A percentile compares a stretch with the other conserved stretches of the same genome.
Evolutionary conservation across 2,797 vertebrate genomes (phyloP).

Genomic region (Toxotes lorentzi): DNA sequence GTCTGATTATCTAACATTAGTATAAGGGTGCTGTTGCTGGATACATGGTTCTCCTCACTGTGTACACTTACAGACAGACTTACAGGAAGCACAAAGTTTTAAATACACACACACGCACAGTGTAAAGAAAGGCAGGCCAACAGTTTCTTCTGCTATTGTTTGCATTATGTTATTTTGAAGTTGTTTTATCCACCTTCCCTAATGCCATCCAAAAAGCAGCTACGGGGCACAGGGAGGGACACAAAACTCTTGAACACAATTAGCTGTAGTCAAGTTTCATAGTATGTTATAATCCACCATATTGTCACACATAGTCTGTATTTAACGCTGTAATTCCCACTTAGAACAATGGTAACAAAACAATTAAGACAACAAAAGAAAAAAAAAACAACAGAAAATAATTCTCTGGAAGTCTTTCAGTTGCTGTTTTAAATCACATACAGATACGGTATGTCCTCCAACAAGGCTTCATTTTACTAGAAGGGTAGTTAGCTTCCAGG

Average conservation of each 20-base stretch:
- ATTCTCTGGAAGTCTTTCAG: slow-evolving; percentile 74
- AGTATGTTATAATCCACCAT: slow-evolving; percentile 77
- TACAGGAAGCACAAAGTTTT: slow-evolving; percentile 48
- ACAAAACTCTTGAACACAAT: slow-evolving; percentile 70
- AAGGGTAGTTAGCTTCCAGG: slow-evolving; percentile 46
- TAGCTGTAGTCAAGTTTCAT: slow-evolving; percentile 59
- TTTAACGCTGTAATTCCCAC: slow-evolving; percentile 78
- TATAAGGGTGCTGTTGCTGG: slow-evolving; percentile 48
- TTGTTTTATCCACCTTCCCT: slow-evolving; percentile 36
- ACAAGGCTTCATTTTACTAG: slow-evolving; percentile 54
- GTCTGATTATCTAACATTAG: slow-evolving; percentile 66
- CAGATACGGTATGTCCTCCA: slow-evolving; percentile 67
- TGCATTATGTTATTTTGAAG: slow-evolving; percentile 38
- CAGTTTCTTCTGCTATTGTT: slow-evolving; percentile 53
- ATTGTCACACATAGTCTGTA: slow-evolving; percentile 74
- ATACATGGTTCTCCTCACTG: slow-evolving; percentile 52
- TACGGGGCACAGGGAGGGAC: slow-evolving; percentile 69
- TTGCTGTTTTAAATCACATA: slow-evolving; percentile 72
- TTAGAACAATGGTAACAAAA: slow-evolving; percentile 82
- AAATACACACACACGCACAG: slow-evolving; percentile 44
- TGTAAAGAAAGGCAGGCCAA: slow-evolving; percentile 49
- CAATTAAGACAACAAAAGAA: slow-evolving; percentile 74
- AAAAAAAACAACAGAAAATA: slow-evolving; percentile 76
- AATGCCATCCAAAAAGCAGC: slow-evolving; percentile 55
- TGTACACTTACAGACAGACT: slow-evolving; percentile 55